phyloP scores from a whole-genome alignment of 1,140 invertebrate species.

The Penaeus indicus region DNA sequence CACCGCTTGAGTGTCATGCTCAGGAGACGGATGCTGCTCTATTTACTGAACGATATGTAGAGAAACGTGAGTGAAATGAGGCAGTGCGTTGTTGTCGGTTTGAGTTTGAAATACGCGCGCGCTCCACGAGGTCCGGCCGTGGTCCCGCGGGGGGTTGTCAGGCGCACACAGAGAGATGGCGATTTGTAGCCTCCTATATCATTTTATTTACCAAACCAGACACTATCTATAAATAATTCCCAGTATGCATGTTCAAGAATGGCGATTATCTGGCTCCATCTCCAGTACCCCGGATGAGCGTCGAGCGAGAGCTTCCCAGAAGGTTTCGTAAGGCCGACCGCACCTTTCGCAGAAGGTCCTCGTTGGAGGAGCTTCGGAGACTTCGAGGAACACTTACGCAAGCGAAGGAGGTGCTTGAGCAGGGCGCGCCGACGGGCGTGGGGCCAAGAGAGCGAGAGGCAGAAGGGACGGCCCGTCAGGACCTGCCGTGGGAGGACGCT shows the following conservation, averaged over 20 bases:
- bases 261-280: constrained; percentile 48
- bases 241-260: constrained; percentile 47
- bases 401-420: background rate
- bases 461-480: background rate
- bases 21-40: background rate
- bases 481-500: background rate
- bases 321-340: background rate
- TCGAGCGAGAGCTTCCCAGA: background rate
- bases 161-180: constrained; percentile 33
- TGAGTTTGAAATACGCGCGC: constrained; percentile 59
- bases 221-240: constrained; percentile 46
- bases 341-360: background rate
- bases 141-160: constrained; percentile 49
- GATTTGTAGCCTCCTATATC: constrained; percentile 51
- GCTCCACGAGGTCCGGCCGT: constrained; percentile 7
- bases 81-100: constrained; percentile 27
- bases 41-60: constrained; percentile 23
- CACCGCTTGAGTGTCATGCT: background rate
- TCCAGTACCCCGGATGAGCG: background rate
- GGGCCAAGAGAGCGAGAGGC: background rate
- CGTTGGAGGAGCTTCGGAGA: background rate
- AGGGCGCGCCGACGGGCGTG: background rate
- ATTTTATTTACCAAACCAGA: constrained; percentile 54
- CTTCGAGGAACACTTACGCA: background rate
- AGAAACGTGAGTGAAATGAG: background rate